phyloP scores from a whole-genome alignment of 2,113 vertebrate species.

The Hyperopisus bebe region DNA sequence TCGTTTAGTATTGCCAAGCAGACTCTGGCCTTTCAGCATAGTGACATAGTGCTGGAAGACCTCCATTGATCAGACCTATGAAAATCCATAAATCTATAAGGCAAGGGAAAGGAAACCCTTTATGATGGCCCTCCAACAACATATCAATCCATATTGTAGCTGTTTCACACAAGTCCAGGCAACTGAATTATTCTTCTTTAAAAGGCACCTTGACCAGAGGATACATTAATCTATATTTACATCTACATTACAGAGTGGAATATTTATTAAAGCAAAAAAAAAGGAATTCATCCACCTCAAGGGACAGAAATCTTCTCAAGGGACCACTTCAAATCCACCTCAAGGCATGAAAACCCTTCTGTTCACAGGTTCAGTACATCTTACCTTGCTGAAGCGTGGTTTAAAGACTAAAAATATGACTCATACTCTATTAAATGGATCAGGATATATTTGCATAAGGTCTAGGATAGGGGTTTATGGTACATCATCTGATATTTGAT shows the following conservation, averaged over 20 bases:
- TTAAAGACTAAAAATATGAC: not conserved
- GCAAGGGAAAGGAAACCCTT: not conserved
- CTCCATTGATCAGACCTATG: not conserved
- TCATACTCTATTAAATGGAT: not conserved
- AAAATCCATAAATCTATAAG: not conserved
- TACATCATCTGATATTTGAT: not conserved
- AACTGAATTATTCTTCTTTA: not conserved
- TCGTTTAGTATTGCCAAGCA: not conserved
- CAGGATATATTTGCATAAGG: not conserved
- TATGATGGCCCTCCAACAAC: not conserved
- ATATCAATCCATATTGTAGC: not conserved
- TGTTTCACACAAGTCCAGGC: not conserved
- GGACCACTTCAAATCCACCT: not conserved
- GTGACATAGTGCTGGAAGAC: not conserved
- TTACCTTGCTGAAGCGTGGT: not conserved
- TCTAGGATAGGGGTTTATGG: not conserved
- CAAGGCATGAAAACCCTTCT: not conserved
- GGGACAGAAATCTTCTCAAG: not conserved
- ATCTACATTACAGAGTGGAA: not conserved
- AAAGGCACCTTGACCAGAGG: not conserved
- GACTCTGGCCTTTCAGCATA: not conserved
- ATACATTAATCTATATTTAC: not conserved
- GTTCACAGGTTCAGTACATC: not conserved
- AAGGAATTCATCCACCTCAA: not conserved
- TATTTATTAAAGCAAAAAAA: not conserved